Base-by-base conservation (phyloP, 92 coral and sea anemone genomes). In the Blastomussa wellsi region DNA sequence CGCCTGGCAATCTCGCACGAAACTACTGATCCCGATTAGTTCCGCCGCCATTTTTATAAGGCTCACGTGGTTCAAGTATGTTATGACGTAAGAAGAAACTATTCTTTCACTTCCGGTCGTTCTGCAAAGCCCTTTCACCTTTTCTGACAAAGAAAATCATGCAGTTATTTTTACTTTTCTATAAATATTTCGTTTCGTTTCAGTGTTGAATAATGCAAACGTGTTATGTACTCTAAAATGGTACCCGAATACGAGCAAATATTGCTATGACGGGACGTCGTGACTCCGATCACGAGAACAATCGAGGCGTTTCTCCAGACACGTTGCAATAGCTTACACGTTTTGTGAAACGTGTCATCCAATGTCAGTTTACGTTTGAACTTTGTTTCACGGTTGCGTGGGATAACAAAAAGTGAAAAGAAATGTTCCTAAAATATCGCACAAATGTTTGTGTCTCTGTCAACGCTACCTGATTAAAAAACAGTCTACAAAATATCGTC, bases 81-180 rank as follows among this genome's bases (percentile, higher is more conserved):
- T 53, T 37, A 74, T 83, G 87, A 83, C 80, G 86, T 81, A 89
- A 53, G 79, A 36, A 28, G 49, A 59, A 59, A 71, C 67, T 74
- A 69, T 60, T 80, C 92, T 79, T 88, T 78, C 86, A 84, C 82
- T 91, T 93, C 97, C 97, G 97, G 93, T 89, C 15, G 70, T 47
- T 37, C 69, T 49, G 47, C 33, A 55, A 76, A 37, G 75, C 69
- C 39, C 26, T 70, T 70, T 70, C 75, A 70, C 75, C 41, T 70
- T 57, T 36, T 68, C 42, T 24, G 65, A 32, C 48, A 55, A 33
- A 48, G 48, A 13, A 20, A 32, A 69, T 81, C 85, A 81, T 70
- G 37, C 55, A 68, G 78, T 55, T 82, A 82, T 82, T 82, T 82
- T 51, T 53, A 49, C 13, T 19, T 35, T 22, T 26, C 86, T 55